Evolutionary conservation across 2,113 vertebrate species (phyloP).

Genomic region (Pelusios castaneus): DNA sequence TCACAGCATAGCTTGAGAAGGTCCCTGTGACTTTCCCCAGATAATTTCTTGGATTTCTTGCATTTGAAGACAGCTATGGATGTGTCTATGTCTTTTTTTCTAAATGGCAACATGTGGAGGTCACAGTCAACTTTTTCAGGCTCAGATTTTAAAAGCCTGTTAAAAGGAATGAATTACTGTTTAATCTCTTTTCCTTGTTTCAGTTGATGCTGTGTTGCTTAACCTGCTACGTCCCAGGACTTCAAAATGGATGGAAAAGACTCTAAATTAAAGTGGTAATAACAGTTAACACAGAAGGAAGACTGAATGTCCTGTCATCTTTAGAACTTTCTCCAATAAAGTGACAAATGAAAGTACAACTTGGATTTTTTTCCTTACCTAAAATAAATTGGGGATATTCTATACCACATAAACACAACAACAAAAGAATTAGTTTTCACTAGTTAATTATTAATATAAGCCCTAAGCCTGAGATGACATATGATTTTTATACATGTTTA

Average conservation of each 20-base stretch:
- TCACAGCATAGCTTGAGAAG: too few species aligned
- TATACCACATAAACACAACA: background rate
- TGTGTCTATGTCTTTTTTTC: background rate
- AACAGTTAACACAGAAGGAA: background rate
- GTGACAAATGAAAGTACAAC: background rate
- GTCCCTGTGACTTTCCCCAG: background rate
- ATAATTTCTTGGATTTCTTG: background rate
- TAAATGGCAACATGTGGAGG: background rate
- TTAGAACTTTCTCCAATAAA: background rate
- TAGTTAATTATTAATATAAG: background rate
- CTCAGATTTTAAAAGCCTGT: background rate
- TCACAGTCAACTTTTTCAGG: background rate
- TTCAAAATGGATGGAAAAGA: background rate
- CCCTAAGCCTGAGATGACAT: background rate
- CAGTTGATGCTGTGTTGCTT: background rate
- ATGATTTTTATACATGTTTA: background rate
- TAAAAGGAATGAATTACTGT: background rate
- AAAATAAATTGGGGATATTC: background rate
- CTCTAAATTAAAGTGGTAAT: background rate
- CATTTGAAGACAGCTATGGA: background rate
- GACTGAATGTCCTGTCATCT: background rate
- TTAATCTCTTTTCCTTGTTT: background rate
- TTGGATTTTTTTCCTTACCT: too few species aligned
- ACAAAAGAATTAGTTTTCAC: background rate
- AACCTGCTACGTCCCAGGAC: background rate